A percentile compares a stretch with the other conserved stretches of the same genome.
These are phyloP conservation scores for Pelvicachromis taeniatus DNA, from an alignment of 2,113 vertebrate species.

Conservation along the genomic window DNA sequence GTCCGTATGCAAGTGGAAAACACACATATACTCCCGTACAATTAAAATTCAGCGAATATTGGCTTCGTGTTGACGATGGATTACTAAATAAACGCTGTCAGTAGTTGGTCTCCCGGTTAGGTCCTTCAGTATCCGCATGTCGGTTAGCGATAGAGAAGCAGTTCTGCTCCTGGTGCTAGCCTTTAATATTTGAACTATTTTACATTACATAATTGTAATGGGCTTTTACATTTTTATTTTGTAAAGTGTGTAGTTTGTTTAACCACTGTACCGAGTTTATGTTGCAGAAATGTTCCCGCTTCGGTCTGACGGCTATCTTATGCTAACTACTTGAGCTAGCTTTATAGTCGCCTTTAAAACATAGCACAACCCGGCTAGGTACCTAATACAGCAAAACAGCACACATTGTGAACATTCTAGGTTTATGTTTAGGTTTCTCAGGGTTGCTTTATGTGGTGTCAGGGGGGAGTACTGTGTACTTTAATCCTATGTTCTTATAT, in stretches of 20 bases:
- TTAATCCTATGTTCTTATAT: neutral
- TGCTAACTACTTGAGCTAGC: conserved; percentile 20
- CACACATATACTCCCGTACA: neutral
- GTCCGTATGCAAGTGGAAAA: neutral
- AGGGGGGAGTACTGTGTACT: neutral
- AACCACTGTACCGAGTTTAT: too few species aligned
- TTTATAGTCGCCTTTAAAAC: neutral
- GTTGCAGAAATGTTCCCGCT: neutral
- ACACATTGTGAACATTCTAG: neutral
- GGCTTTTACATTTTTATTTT: neutral
- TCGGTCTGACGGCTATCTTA: neutral
- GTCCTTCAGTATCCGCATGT: conserved; percentile 45
- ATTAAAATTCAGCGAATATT: neutral
- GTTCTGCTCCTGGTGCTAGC: neutral
- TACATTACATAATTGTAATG: neutral
- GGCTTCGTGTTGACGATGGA: neutral
- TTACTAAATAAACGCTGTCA: neutral
- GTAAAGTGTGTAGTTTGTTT: neutral
- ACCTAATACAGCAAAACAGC: neutral
- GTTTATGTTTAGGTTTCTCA: neutral
- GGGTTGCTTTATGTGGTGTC: neutral
- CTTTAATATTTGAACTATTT: fast-evolving
- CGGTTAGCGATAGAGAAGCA: neutral
- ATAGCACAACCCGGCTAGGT: neutral
- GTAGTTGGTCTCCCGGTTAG: too few species aligned